These are phyloP conservation scores for Bufo gargarizans DNA, from an alignment of 2,113 vertebrate genomes.

Conservation along the genomic window DNA sequence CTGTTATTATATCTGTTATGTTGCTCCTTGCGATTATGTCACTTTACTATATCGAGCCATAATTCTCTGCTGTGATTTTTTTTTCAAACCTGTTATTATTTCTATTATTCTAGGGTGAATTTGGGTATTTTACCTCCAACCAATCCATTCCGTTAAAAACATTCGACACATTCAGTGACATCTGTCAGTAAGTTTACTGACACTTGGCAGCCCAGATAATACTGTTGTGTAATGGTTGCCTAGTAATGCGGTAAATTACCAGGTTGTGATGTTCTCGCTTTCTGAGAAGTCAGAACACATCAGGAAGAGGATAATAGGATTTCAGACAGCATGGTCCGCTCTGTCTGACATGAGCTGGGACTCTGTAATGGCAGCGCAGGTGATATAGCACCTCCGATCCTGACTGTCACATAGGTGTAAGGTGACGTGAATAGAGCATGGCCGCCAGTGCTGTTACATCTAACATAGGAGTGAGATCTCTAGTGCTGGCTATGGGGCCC, in stretches of 20 bases:
- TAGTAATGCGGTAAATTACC: not conserved
- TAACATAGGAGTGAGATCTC: no score
- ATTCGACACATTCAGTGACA: not conserved
- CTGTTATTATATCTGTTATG: not conserved
- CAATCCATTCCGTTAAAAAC: not conserved
- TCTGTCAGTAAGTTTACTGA: not conserved
- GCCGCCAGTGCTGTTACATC: no score
- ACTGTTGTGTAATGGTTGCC: not conserved
- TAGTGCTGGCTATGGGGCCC: no score
- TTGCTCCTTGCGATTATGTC: not conserved
- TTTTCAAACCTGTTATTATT: not conserved
- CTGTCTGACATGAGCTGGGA: no score
- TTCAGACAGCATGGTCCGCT: no score
- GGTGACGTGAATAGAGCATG: no score
- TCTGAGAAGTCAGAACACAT: not conserved
- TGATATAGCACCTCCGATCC: no score
- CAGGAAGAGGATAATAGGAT: not conserved
- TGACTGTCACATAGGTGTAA: no score
- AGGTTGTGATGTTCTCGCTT: not conserved
- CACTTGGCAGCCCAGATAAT: not conserved
- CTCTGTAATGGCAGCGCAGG: no score
- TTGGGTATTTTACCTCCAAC: not conserved
- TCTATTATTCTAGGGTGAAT: not conserved
- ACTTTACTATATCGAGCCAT: constrained; percentile 35
- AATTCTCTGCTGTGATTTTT: not conserved